Base-by-base conservation (phyloP, 1,140 invertebrate genomes). In the Amphibalanus amphitrite region DNA sequence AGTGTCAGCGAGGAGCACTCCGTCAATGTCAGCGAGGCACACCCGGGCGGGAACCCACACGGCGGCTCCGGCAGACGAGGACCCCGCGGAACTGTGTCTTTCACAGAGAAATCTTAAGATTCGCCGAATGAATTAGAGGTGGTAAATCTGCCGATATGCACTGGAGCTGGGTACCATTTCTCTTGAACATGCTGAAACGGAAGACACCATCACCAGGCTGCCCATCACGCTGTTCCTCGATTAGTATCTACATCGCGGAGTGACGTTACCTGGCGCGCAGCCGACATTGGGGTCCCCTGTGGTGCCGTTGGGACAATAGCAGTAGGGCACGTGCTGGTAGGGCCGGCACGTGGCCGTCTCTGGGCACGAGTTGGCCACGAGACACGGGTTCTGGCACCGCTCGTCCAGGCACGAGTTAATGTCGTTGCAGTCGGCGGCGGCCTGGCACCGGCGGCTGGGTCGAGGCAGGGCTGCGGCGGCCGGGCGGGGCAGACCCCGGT, bases 241-340 rank as follows among this genome's bases (percentile, higher is more conserved):
- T n/a, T n/a, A n/a, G n/a, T n/a, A n/a, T n/a, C n/a, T n/a, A n/a
- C n/a, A n/a, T n/a, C n/a, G n/a, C n/a, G n/a, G n/a, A n/a, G n/a
- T 17, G 38, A 8, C 38, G 6, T 85, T 86, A 93, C 91, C 89
- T 85, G 88, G 91, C 78, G 90, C 93, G 76, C 92, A 95, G 75
- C 87, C 83, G 13, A 87, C 78, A 80, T 92, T 87, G 40, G 92
- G 92, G 81, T 95, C 89, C 74, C 92, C 92, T 69, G 89, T 90
- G 80, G 88, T 91, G 68, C 89, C 89, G 69, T 86, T 83, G 29
- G 89, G 89, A 80, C 92, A 95, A 73, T 84, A 84, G 77, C 91
- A 94, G 15, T 85, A 86, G 15, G 90, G 89, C 76, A 88, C 85
- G 77, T 91, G 90, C 74, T 86, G 82, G 29, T 82, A 81, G 0